A percentile compares a stretch with the other conserved stretches of the same genome.
These are phyloP conservation scores for Apteryx owenii DNA, from an alignment of 2,113 vertebrate genomes.

Conservation along the genomic window DNA sequence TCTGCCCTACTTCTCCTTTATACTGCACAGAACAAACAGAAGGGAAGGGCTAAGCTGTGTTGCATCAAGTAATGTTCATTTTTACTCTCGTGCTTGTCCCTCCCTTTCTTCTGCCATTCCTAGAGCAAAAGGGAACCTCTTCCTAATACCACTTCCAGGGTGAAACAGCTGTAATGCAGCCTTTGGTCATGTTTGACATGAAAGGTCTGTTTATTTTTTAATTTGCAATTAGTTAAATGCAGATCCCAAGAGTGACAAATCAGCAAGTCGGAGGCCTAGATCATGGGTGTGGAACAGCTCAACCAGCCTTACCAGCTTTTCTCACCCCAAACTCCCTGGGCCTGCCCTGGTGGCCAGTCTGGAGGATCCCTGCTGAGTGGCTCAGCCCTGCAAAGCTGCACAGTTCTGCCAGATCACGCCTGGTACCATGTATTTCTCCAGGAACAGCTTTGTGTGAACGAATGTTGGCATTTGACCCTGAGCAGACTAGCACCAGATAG, in stretches of 20 bases:
- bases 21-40: not conserved
- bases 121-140: not conserved
- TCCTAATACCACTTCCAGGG: not conserved
- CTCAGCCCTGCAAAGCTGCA: not conserved
- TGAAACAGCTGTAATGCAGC: not conserved
- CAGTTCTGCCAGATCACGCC: too few relatives aligned
- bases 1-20: not conserved
- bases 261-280: not conserved
- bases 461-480: not conserved
- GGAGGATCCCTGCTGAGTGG: not conserved
- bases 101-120: not conserved
- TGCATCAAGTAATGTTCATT: not conserved
- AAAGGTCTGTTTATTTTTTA: not conserved
- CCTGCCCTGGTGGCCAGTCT: accelerated
- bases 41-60: not conserved
- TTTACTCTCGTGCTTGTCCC: not conserved
- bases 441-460: accelerated
- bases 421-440: accelerated
- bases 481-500: not conserved
- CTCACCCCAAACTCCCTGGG: not conserved
- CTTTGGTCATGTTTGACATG: not conserved
- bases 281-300: not conserved
- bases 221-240: not conserved
- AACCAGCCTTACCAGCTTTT: not conserved
- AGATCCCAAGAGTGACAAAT: not conserved